phyloP scores from a whole-genome alignment of 2,113 vertebrate genomes.

The Plectropomus leopardus region DNA sequence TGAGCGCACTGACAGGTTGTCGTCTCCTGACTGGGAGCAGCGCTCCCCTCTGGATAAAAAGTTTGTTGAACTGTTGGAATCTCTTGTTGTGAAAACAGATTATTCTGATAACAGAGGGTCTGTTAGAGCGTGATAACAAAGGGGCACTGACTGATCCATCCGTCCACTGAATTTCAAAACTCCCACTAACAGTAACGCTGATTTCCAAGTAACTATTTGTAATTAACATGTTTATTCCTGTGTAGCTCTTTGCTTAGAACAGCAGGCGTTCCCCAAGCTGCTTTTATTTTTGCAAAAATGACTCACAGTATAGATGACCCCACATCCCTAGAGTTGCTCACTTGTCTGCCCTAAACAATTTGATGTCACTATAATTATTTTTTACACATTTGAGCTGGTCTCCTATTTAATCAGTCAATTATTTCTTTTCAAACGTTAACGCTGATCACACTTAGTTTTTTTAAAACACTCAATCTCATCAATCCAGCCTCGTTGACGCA shows the following conservation, averaged over 20 bases:
- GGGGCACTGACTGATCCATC: slow-evolving; percentile 1
- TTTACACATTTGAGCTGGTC: neutral
- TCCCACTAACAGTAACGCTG: neutral
- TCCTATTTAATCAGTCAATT: too few relatives aligned
- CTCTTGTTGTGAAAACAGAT: slow-evolving; percentile 47
- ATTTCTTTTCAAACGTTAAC: neutral
- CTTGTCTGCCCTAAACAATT: neutral
- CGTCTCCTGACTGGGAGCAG: slow-evolving; percentile 1
- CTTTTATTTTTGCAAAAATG: too few relatives aligned
- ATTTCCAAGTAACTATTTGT: neutral
- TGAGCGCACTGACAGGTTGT: neutral
- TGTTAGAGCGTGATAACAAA: slow-evolving; percentile 64
- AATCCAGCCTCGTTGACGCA: neutral
- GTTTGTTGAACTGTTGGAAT: slow-evolving; percentile 32
- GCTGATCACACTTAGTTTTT: neutral
- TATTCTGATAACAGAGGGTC: slow-evolving; percentile 43
- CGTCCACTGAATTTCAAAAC: slow-evolving; percentile 1
- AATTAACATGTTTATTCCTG: neutral
- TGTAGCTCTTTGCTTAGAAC: too few relatives aligned
- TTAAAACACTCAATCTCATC: neutral
- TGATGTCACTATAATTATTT: neutral
- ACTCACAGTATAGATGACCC: too few relatives aligned
- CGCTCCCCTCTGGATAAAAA: neutral
- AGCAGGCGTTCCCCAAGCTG: too few relatives aligned
- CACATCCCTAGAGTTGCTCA: neutral